Evolutionary conservation across 2,113 vertebrate genomes (phyloP).

Genomic region (Nerophis ophidion): DNA sequence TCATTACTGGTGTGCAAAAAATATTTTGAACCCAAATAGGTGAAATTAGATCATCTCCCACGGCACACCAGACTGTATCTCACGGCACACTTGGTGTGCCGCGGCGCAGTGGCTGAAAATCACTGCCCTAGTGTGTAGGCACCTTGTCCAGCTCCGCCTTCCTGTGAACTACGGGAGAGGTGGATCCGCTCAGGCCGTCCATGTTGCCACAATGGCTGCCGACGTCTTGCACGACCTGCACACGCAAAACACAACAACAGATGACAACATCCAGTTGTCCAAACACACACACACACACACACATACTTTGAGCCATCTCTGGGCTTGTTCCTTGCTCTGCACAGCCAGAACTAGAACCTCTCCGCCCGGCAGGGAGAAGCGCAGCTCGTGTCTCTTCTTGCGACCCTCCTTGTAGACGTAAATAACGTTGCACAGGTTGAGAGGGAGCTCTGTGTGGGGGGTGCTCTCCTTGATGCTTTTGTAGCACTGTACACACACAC

Average conservation of each 20-base stretch:
- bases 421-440: slow-evolving; percentile 81
- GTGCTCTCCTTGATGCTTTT: slow-evolving; percentile 93
- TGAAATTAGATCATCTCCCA: too few relatives aligned
- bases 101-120: too few relatives aligned
- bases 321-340: slow-evolving; percentile 94
- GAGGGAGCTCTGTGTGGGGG: slow-evolving; percentile 81
- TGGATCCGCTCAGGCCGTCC: slow-evolving; percentile 67
- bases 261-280: not conserved
- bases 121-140: slow-evolving; percentile 6
- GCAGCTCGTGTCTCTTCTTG: slow-evolving; percentile 89
- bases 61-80: too few relatives aligned
- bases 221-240: slow-evolving; percentile 86
- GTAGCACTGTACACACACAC: slow-evolving; percentile 77
- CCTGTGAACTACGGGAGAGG: slow-evolving; percentile 81
- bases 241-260: too few relatives aligned
- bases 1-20: too few relatives aligned
- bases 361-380: slow-evolving; percentile 83
- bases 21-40: too few relatives aligned
- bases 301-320: slow-evolving; percentile 92
- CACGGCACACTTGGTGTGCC: too few relatives aligned
- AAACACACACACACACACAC: not conserved
- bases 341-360: slow-evolving; percentile 89
- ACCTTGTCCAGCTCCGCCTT: slow-evolving; percentile 92
- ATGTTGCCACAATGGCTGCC: slow-evolving; percentile 65
- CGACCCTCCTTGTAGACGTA: slow-evolving; percentile 91